phyloP scores from a whole-genome alignment of 2,113 vertebrate genomes.

The Theristicus caerulescens region DNA sequence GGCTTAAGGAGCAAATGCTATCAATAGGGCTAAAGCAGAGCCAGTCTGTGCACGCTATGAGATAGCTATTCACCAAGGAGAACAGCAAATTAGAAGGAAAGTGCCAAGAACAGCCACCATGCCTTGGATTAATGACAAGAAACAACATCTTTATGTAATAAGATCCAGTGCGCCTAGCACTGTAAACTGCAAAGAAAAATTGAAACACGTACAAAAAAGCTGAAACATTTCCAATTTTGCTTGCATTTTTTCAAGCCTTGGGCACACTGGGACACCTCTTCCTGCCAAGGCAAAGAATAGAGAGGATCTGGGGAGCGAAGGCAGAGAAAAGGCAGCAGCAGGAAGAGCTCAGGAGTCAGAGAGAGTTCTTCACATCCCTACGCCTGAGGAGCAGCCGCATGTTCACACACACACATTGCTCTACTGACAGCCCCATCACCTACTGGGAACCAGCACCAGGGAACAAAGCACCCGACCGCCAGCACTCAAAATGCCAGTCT shows the following conservation, averaged over 20 bases:
- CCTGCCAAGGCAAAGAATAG: slow-evolving; percentile 42
- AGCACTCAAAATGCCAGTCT: background rate
- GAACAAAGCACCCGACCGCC: background rate
- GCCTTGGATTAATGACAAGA: slow-evolving; percentile 67
- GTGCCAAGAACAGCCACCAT: slow-evolving; percentile 45
- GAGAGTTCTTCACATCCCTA: background rate
- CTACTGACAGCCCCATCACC: background rate
- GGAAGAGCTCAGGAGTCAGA: background rate
- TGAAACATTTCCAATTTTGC: slow-evolving; percentile 59
- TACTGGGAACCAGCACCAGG: background rate
- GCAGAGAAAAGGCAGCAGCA: slow-evolving; percentile 3
- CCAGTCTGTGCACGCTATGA: background rate
- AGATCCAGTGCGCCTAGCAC: slow-evolving; percentile 51
- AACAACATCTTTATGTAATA: slow-evolving; percentile 59
- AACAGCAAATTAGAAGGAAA: slow-evolving; percentile 23
- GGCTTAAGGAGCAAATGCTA: background rate
- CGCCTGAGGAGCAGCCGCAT: fast-evolving
- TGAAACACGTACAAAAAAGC: slow-evolving; percentile 48
- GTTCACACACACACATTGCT: background rate
- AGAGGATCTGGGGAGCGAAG: background rate
- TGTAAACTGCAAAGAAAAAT: slow-evolving; percentile 62
- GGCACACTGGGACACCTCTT: slow-evolving; percentile 43
- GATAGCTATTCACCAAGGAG: slow-evolving; percentile 16
- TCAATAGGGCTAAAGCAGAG: background rate
- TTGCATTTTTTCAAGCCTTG: slow-evolving; percentile 39